A percentile compares a stretch with the other conserved stretches of the same genome.
Evolutionary conservation across 2,113 vertebrate species (phyloP).

Genomic region (Myotis brandtii): DNA sequence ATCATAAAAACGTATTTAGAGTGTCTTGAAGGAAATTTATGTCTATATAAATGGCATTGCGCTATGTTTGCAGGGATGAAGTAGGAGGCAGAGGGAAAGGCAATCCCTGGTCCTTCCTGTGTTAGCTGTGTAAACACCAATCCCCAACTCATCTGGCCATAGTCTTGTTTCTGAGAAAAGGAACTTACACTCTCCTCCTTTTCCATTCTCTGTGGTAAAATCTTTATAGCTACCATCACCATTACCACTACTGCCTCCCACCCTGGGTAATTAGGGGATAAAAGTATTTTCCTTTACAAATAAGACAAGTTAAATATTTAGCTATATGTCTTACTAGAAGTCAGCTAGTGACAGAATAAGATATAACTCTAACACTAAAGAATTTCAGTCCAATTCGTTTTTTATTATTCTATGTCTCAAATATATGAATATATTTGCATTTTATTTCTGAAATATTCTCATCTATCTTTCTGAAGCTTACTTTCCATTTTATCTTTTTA

Average conservation of each 20-base stretch:
- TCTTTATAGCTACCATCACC: not conserved
- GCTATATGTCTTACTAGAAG: not conserved
- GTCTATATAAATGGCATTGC: not conserved
- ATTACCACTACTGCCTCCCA: not conserved
- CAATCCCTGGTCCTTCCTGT: not conserved
- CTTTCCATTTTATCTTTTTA: conserved; percentile 22
- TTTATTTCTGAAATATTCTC: conserved; percentile 19
- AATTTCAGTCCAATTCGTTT: conserved; percentile 2
- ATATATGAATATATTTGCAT: not conserved
- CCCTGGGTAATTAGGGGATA: not conserved
- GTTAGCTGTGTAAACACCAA: not conserved
- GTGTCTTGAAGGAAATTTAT: not conserved
- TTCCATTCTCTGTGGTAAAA: not conserved
- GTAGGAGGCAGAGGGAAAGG: not conserved
- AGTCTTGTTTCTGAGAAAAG: not conserved
- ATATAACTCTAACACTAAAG: not conserved
- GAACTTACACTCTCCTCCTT: not conserved
- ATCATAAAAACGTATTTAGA: not conserved
- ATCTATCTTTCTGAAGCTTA: conserved; percentile 12
- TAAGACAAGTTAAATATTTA: conserved; percentile 36
- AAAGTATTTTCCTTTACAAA: not conserved
- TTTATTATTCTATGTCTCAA: conserved; percentile 3
- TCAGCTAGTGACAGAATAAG: not conserved
- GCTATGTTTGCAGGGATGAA: not conserved
- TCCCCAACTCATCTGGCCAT: not conserved